Conservation (phyloP, 2,888 invertebrate species). For the Margaritifera margaritifera region DNA sequence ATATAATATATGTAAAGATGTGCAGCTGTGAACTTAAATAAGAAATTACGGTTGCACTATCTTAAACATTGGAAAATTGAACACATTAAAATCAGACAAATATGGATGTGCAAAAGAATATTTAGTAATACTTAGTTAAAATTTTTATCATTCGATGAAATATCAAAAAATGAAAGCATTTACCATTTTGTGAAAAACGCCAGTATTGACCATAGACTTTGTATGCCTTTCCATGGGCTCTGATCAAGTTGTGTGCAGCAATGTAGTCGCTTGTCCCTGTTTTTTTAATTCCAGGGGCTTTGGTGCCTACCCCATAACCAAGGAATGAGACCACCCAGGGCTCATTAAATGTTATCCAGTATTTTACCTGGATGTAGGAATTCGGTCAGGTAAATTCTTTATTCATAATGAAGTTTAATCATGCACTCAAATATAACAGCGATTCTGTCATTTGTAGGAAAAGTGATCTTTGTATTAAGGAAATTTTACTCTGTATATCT, state of each 20-base stretch:
- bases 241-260: slow-evolving; percentile 74
- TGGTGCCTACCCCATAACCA: slow-evolving; percentile 41
- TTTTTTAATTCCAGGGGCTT: slow-evolving; percentile 31
- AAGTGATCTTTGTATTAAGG: no score
- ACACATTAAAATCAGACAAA: no score
- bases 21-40: no score
- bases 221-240: slow-evolving; percentile 46
- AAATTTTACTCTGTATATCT: no score
- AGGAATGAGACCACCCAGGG: slow-evolving; percentile 73
- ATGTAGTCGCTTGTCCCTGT: slow-evolving; percentile 75
- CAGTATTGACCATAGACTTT: slow-evolving; percentile 40
- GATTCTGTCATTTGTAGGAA: no score
- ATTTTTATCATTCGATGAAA: background rate
- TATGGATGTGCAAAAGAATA: no score
- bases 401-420: no score
- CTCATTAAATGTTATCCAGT: slow-evolving; percentile 86
- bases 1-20: background rate
- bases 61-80: no score
- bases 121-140: background rate
- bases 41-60: no score
- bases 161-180: background rate
- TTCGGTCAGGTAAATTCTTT: no score
- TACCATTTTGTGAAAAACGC: slow-evolving; percentile 40
- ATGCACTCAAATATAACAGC: no score
- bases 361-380: slow-evolving; percentile 70